These are phyloP conservation scores for Melinaea marsaeus DNA, from an alignment of 2,888 invertebrate species.

Conservation along the genomic window DNA sequence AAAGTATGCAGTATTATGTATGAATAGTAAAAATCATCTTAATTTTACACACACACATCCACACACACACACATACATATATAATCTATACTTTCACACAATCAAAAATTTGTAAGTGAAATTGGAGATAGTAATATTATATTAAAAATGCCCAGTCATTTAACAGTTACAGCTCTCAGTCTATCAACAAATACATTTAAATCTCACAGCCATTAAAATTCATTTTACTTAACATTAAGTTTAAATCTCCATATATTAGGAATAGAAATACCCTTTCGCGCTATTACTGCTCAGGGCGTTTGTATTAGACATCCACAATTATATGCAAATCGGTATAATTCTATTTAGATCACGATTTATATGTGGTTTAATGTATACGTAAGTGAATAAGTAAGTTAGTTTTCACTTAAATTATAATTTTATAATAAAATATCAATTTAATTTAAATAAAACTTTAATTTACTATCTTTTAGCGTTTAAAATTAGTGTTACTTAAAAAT, in stretches of 20 bases:
- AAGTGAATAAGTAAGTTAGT: not conserved
- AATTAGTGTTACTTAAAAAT: slow-evolving; percentile 11
- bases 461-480: not conserved
- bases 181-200: slow-evolving; percentile 2
- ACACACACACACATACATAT: too few relatives aligned
- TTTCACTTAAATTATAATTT: too few relatives aligned
- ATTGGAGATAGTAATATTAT: too few relatives aligned
- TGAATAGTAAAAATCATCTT: too few relatives aligned
- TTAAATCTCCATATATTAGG: slow-evolving; percentile 17
- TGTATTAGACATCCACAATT: slow-evolving; percentile 19
- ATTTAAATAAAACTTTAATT: too few relatives aligned
- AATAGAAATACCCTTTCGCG: slow-evolving; percentile 37
- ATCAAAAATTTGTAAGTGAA: too few relatives aligned
- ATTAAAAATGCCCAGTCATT: not conserved
- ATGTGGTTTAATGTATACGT: too few relatives aligned
- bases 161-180: not conserved
- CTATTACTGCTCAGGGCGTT: slow-evolving; percentile 32
- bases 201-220: not conserved
- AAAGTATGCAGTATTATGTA: too few relatives aligned
- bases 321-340: slow-evolving; percentile 2
- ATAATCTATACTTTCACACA: too few relatives aligned
- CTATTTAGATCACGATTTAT: slow-evolving; percentile 4
- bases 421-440: too few relatives aligned
- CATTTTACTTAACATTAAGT: slow-evolving; percentile 4
- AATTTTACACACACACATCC: too few relatives aligned